A percentile compares a stretch with the other conserved stretches of the same genome.
phyloP scores from a whole-genome alignment of 2,888 invertebrate genomes.

The Caenorhabditis imperialis region DNA sequence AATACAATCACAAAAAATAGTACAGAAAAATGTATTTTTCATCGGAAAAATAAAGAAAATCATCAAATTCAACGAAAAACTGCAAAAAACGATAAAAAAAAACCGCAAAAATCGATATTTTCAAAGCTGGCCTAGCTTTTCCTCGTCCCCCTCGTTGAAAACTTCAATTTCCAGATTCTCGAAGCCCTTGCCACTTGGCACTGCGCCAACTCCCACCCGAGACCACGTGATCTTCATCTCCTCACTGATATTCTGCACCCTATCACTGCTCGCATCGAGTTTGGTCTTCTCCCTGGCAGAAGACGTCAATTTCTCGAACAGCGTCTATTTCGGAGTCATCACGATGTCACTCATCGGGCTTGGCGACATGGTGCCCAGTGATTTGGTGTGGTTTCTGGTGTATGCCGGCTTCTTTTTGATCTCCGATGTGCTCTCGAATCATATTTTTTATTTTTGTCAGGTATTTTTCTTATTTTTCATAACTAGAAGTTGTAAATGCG shows the following conservation, averaged over 20 bases:
- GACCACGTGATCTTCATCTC: slow-evolving; percentile 29
- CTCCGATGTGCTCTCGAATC: slow-evolving; percentile 41
- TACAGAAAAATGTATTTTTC: no score
- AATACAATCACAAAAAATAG: no score
- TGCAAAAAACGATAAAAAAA: no score
- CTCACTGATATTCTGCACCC: slow-evolving; percentile 22
- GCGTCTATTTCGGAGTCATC: slow-evolving; percentile 43
- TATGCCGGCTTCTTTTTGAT: slow-evolving; percentile 31
- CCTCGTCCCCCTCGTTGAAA: no score
- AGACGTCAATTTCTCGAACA: slow-evolving; percentile 12
- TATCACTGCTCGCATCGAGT: slow-evolving; percentile 24
- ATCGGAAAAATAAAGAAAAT: no score
- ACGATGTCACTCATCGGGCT: slow-evolving; percentile 39
- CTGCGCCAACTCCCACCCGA: background rate
- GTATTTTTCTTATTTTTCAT: no score
- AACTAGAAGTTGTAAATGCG: no score
- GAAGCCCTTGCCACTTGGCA: background rate
- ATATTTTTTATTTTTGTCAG: slow-evolving; percentile 41
- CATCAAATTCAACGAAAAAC: no score
- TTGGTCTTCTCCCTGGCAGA: slow-evolving; percentile 22
- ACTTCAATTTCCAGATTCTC: background rate
- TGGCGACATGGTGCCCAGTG: slow-evolving; percentile 35
- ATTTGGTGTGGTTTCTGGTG: slow-evolving; percentile 15
- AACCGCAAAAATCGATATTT: no score
- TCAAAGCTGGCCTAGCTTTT: no score